phyloP scores from a whole-genome alignment of 2,888 invertebrate genomes.

The Silvanus unidentatus region DNA sequence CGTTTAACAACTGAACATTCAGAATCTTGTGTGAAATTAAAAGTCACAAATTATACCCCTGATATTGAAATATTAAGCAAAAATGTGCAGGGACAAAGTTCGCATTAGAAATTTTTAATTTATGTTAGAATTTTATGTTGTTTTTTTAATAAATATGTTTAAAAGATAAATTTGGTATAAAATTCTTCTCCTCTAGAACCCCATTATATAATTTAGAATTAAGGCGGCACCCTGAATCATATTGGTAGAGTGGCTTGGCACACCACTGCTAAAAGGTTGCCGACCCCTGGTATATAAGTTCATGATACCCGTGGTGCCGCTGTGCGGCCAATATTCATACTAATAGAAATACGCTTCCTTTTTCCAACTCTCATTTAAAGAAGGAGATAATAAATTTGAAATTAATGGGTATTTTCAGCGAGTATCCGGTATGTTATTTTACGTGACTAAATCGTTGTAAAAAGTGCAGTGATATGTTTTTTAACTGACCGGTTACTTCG shows the following conservation, averaged over 20 bases:
- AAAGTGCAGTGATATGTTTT: no score
- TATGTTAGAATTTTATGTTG: slow-evolving; percentile 5
- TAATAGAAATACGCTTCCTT: no score
- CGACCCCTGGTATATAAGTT: slow-evolving; percentile 12
- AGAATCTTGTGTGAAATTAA: slow-evolving; percentile 12
- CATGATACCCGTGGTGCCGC: no score
- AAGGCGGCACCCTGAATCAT: slow-evolving; percentile 11
- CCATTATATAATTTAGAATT: slow-evolving; percentile 7
- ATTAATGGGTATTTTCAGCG: no score
- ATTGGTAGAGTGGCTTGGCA: slow-evolving; percentile 10
- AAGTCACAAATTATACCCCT: slow-evolving; percentile 11
- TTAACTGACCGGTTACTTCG: no score
- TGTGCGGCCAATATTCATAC: no score
- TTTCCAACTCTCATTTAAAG: no score
- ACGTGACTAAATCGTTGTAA: no score
- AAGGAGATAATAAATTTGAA: no score
- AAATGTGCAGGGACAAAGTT: slow-evolving; percentile 11
- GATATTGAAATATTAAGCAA: slow-evolving; percentile 11
- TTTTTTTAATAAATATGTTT: slow-evolving; percentile 5
- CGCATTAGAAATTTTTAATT: slow-evolving; percentile 11
- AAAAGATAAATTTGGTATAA: slow-evolving; percentile 5
- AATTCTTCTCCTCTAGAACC: slow-evolving; percentile 5
- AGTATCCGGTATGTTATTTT: no score
- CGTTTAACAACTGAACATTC: slow-evolving; percentile 10
- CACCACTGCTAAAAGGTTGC: slow-evolving; percentile 13